Conservation (phyloP, 2,888 invertebrate genomes). For the Epiperipatus broadwayi region DNA sequence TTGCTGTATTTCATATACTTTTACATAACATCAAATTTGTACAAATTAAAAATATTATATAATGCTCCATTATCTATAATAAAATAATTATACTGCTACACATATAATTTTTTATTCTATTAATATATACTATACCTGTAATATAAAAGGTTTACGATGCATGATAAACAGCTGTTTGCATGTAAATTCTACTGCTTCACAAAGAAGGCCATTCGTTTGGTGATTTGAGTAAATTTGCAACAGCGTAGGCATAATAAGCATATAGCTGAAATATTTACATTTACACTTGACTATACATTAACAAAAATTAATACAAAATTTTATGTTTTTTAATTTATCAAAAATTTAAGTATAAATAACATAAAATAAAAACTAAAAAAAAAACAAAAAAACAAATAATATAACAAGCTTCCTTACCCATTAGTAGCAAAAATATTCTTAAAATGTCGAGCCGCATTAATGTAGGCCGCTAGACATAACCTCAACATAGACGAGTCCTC, state of each 20-base stretch:
- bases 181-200: conserved; percentile 87
- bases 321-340: conserved; percentile 6
- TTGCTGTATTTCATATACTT: not conserved
- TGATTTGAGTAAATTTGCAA: conserved; percentile 91
- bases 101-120: not conserved
- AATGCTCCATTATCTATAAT: not conserved
- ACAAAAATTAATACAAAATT: conserved; percentile 5
- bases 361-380: conserved; percentile 1
- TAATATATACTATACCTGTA: conserved; percentile 40
- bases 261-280: conserved; percentile 41
- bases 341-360: conserved; percentile 6
- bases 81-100: not conserved
- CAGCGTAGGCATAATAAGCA: conserved; percentile 91
- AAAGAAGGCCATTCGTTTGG: conserved; percentile 85
- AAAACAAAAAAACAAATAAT: not conserved
- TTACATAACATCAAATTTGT: not conserved
- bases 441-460: conserved; percentile 92
- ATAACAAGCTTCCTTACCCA: conserved; percentile 54
- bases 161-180: conserved; percentile 95
- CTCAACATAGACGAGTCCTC: conserved; percentile 88
- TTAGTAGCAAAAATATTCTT: conserved; percentile 96
- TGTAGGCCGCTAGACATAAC: conserved; percentile 87
- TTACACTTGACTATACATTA: too few species aligned
- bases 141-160: conserved; percentile 90
- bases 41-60: conserved; percentile 5